A percentile compares a stretch with the other conserved stretches of the same genome.
Conservation (phyloP, 2,888 invertebrate species). For the Chouioia cunea region DNA sequence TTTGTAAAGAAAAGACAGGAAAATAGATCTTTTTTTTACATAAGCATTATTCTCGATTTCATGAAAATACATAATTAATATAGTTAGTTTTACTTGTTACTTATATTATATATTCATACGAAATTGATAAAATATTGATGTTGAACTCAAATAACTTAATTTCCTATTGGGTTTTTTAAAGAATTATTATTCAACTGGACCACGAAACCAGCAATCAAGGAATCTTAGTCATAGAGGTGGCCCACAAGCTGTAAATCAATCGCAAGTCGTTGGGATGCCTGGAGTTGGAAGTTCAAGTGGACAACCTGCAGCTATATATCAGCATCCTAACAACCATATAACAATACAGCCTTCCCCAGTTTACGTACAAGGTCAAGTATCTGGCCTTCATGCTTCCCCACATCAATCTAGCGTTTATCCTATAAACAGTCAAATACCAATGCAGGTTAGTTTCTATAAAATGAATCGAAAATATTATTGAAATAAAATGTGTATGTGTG, state of each 20-base stretch:
- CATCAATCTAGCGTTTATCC: conserved; percentile 56
- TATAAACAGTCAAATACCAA: conserved; percentile 58
- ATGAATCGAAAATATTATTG: too few relatives aligned
- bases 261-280: conserved; percentile 60
- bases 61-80: too few relatives aligned
- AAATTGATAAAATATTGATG: too few relatives aligned
- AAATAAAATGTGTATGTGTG: too few relatives aligned
- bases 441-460: conserved; percentile 54
- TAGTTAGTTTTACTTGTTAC: too few relatives aligned
- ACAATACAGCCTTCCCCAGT: conserved; percentile 57
- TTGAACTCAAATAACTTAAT: neutral
- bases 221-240: conserved; percentile 60
- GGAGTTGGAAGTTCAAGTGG: conserved; percentile 58
- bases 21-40: too few relatives aligned
- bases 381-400: conserved; percentile 54
- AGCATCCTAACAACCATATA: conserved; percentile 58
- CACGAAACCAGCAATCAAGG: conserved; percentile 61
- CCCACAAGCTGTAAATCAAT: conserved; percentile 54
- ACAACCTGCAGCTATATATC: conserved; percentile 57
- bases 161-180: conserved; percentile 36
- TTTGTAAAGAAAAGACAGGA: too few relatives aligned
- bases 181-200: conserved; percentile 58
- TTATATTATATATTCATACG: too few relatives aligned
- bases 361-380: conserved; percentile 57
- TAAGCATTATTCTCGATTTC: too few relatives aligned